Evolutionary conservation across 2,797 vertebrate species (phyloP).

Genomic region (Gallinago solitaria): DNA sequence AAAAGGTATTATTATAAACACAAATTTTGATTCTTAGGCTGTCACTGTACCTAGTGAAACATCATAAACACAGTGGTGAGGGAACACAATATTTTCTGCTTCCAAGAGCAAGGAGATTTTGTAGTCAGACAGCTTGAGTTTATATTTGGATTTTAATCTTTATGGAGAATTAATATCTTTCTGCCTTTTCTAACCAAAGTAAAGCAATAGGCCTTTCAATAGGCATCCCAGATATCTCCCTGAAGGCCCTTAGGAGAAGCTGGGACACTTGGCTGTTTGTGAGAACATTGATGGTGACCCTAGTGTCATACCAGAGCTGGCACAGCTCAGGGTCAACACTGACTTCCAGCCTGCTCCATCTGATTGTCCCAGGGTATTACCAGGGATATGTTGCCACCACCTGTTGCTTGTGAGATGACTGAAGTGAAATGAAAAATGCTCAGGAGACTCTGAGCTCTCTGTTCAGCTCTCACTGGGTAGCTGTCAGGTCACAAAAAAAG

Average conservation of each 20-base stretch:
- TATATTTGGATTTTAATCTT: background rate
- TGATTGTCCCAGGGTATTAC: background rate
- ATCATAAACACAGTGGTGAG: background rate
- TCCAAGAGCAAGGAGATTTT: background rate
- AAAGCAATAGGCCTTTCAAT: background rate
- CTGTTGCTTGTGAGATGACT: background rate
- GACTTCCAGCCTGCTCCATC: background rate
- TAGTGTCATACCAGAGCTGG: background rate
- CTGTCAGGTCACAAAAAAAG: background rate
- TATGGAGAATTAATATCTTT: background rate
- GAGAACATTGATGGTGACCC: background rate
- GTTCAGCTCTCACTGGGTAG: background rate
- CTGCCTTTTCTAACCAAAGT: background rate
- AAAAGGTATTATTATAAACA: background rate
- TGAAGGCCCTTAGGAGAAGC: background rate
- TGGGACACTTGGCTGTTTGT: fast-evolving
- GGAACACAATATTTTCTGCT: background rate
- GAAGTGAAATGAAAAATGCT: background rate
- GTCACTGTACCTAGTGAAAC: background rate
- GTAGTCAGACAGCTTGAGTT: background rate
- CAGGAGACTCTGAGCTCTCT: background rate
- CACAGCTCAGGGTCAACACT: background rate
- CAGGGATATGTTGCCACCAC: background rate
- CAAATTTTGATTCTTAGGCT: background rate
- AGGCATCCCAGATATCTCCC: background rate